A percentile compares a stretch with the other conserved stretches of the same genome.
Conservation (phyloP, 1,140 invertebrate genomes). For the Polyergus mexicanus region DNA sequence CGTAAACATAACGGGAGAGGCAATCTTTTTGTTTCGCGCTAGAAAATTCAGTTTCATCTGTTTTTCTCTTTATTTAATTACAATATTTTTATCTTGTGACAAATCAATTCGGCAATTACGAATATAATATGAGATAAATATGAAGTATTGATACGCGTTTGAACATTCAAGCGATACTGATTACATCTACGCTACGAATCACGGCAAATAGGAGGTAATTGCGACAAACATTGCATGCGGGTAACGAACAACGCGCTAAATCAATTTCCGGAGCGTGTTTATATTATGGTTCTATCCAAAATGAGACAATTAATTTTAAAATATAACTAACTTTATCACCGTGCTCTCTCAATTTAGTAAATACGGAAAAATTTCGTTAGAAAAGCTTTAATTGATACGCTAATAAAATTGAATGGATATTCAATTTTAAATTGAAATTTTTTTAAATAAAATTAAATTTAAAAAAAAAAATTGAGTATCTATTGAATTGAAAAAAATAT, state of each 20-base stretch:
- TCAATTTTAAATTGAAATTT: too few relatives aligned
- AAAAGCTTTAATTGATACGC: not conserved
- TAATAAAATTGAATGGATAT: not conserved
- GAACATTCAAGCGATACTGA: conserved; percentile 25
- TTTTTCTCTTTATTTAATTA: not conserved
- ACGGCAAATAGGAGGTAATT: conserved; percentile 34
- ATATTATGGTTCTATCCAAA: conserved; percentile 33
- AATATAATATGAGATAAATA: not conserved
- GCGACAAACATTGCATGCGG: conserved; percentile 16
- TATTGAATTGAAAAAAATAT: not conserved
- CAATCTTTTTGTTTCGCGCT: not conserved
- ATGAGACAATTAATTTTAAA: conserved; percentile 27
- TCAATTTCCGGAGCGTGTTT: conserved; percentile 28
- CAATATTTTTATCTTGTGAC: not conserved
- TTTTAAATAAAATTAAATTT: too few relatives aligned
- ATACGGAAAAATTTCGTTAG: not conserved
- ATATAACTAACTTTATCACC: conserved; percentile 19
- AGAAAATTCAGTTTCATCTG: not conserved
- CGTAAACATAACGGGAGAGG: not conserved
- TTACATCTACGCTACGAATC: conserved; percentile 23
- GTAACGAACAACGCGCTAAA: conserved; percentile 11
- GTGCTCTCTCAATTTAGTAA: not conserved
- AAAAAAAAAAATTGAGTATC: too few relatives aligned
- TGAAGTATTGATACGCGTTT: not conserved
- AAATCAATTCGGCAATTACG: not conserved